Evolutionary conservation across 2,797 vertebrate species (phyloP), one percentile per base, ranked within the genome.

Genomic region (Scomberomorus guttatus): DNA sequence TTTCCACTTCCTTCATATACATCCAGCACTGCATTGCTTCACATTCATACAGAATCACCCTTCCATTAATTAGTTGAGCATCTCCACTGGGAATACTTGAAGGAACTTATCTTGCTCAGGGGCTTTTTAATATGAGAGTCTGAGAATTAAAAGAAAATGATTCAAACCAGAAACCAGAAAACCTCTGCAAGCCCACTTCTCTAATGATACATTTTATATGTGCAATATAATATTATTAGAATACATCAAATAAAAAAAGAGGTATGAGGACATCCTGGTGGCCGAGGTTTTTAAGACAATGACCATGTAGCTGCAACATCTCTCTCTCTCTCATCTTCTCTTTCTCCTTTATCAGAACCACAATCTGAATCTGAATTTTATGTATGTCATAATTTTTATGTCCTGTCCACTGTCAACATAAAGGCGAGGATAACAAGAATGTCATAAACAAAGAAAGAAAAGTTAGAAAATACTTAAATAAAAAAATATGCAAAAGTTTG

Each of bases 21-120:
- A 48, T 66, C 5, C 12, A 18, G 2, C 42, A 15, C 4, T 48
- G 20, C 11, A 37, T 5, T 32, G 25, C 25, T 42, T 59, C 3
- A 39, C 9, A 63, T 57, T 32, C 18, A 56, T 8, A 42, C 50
- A 62, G 10, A 22, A 32, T 58, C 42, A 46, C 37, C 44, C 2
- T 52, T 71, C 18, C n/a, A 42, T 13, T 24, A 17, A 48, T 46
- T 61, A 12, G 22, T 54, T 46, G 8, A 62, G 25, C 14, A 32
- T 27, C 50, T 29, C 24, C 50, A 17, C 18, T 39, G 58, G 25
- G 10, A 46, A 54, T 63, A 20, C 68, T 77, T 68, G 34, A 75
- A 27, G 63, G 63, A 17, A 22, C 2, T n/a, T 2, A 63, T 29
- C 29, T 29, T 39, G 3, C 50, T 29, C 17, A 11, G 15, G 9